Evolutionary conservation across 2,888 invertebrate genomes (phyloP).

Genomic region (Epinotia nisella): DNA sequence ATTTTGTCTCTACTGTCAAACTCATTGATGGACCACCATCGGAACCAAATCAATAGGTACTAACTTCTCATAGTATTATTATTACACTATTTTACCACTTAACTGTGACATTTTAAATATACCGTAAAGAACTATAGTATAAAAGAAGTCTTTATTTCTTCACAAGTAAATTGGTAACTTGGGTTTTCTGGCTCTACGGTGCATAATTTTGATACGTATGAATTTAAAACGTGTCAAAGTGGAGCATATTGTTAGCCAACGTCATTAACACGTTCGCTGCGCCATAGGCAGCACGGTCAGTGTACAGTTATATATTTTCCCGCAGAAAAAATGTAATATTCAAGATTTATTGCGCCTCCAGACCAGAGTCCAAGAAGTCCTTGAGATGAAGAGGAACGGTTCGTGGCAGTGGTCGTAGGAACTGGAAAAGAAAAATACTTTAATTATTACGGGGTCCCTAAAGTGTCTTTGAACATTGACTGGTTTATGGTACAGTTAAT

Average conservation of each 20-base stretch:
- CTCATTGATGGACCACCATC: not conserved
- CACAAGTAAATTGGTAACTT: not conserved
- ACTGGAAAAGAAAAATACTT: slow-evolving; percentile 61
- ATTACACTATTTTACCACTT: no score
- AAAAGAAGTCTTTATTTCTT: not conserved
- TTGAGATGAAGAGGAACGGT: slow-evolving; percentile 78
- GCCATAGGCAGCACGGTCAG: no score
- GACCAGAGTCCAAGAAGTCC: slow-evolving; percentile 87
- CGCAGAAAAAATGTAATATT: slow-evolving; percentile 10
- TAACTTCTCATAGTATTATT: not conserved
- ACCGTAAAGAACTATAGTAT: no score
- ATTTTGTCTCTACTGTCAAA: no score
- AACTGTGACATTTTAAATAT: no score
- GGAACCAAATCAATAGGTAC: not conserved
- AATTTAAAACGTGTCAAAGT: slow-evolving; percentile 3
- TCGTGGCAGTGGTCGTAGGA: slow-evolving; percentile 84
- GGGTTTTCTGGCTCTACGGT: not conserved
- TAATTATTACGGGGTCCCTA: not conserved
- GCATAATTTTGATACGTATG: not conserved
- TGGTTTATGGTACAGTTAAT: not conserved
- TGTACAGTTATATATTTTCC: not conserved
- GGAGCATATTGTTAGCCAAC: not conserved
- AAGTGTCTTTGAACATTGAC: not conserved
- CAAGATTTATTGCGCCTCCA: slow-evolving; percentile 80
- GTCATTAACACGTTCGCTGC: no score